Conservation (phyloP, 2,113 vertebrate species). For the Menura novaehollandiae region DNA sequence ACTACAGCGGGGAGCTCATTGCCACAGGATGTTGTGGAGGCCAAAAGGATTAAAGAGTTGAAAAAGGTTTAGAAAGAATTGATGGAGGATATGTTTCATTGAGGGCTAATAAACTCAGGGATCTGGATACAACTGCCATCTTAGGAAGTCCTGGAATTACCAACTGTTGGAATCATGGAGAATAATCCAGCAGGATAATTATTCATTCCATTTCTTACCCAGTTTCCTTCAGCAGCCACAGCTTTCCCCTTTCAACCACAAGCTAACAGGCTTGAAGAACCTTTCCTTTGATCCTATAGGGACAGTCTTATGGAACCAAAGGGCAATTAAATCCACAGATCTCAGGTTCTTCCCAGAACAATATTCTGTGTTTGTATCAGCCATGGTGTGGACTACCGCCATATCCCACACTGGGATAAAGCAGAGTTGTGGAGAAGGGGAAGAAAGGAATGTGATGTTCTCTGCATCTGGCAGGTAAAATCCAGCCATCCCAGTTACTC, state of each 20-base stretch:
- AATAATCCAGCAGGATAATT: neutral
- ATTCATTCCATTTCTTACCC: neutral
- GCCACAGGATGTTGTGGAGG: neutral
- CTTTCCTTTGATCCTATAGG: neutral
- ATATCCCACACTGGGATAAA: rapidly evolving
- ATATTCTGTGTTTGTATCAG: neutral
- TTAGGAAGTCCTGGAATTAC: neutral
- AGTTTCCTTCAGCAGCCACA: neutral
- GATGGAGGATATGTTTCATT: neutral
- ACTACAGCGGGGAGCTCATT: neutral
- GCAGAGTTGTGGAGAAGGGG: neutral
- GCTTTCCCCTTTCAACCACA: neutral
- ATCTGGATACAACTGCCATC: neutral
- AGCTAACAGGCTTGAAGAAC: neutral
- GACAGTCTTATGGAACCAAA: neutral
- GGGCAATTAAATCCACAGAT: neutral
- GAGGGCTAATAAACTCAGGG: neutral
- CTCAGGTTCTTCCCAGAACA: neutral
- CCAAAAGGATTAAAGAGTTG: neutral
- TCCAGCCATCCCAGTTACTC: neutral
- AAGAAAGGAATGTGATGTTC: neutral
- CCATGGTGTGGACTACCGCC: neutral
- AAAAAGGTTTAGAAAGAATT: neutral
- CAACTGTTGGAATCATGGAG: neutral
- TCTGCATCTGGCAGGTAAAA: neutral